These are phyloP conservation scores for Eurypyga helias DNA, from an alignment of 2,113 vertebrate genomes.

Conservation along the genomic window DNA sequence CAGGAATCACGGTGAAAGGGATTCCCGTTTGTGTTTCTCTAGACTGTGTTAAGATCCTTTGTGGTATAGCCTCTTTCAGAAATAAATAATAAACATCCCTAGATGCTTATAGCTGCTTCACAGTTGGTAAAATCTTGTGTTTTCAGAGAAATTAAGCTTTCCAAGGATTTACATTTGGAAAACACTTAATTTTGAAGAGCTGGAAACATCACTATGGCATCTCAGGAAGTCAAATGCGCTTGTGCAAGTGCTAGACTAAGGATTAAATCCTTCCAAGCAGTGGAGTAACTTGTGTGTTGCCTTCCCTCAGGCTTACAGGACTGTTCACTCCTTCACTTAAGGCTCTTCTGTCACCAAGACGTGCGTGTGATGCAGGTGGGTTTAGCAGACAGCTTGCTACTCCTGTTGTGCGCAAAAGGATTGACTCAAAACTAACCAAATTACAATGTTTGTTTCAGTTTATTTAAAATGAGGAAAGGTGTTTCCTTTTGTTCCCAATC, in stretches of 20 bases:
- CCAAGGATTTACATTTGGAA: not conserved
- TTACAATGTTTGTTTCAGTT: not conserved
- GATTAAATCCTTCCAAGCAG: not conserved
- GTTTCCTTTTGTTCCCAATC: not conserved
- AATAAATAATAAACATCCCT: not conserved
- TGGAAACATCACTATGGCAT: not conserved
- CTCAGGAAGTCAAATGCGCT: not conserved
- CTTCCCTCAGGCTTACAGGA: not conserved
- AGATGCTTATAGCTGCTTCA: not conserved
- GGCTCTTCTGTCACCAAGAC: not conserved
- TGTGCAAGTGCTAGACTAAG: accelerated
- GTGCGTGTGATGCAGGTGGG: not conserved
- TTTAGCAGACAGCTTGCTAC: not conserved
- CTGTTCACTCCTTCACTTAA: not conserved
- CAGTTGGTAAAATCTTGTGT: not conserved
- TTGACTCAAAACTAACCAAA: not conserved
- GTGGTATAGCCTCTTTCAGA: not conserved
- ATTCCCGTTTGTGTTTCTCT: not conserved
- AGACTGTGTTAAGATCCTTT: not conserved
- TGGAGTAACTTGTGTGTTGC: not conserved
- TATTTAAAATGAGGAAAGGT: not conserved
- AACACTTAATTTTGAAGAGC: not conserved
- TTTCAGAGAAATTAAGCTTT: not conserved
- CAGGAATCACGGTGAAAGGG: not conserved
- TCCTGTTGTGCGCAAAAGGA: not conserved